Conservation (phyloP, 1,140 invertebrate genomes). For the Monochamus saltuarius region DNA sequence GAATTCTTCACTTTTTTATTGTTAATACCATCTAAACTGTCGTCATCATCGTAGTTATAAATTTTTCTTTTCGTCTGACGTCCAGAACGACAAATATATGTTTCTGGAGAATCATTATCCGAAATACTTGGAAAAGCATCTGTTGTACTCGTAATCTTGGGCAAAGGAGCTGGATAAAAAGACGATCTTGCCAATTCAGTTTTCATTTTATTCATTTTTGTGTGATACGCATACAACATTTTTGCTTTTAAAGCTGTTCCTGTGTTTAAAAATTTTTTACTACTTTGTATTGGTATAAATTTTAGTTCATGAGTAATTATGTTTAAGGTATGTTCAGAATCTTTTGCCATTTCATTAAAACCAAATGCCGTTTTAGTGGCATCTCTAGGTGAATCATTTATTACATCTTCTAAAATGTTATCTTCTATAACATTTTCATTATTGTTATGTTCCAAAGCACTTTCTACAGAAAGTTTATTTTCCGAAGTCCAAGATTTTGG, state of each 20-base stretch:
- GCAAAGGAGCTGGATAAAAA: slow-evolving; percentile 2
- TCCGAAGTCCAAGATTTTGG: slow-evolving; percentile 2
- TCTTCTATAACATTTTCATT: not conserved
- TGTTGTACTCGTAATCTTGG: not conserved
- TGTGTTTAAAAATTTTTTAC: slow-evolving; percentile 4
- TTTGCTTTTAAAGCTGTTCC: slow-evolving; percentile 5
- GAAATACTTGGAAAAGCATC: not conserved
- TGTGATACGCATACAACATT: slow-evolving; percentile 14
- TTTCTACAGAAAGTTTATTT: not conserved
- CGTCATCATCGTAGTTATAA: slow-evolving; percentile 12
- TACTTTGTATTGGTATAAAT: slow-evolving; percentile 9
- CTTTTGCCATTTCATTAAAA: slow-evolving; percentile 14
- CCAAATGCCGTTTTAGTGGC: slow-evolving; percentile 11
- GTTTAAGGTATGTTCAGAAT: not conserved
- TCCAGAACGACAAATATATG: slow-evolving; percentile 13
- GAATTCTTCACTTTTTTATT: slow-evolving; percentile 4
- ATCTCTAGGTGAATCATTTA: not conserved
- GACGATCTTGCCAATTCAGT: slow-evolving; percentile 1
- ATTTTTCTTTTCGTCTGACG: slow-evolving; percentile 16
- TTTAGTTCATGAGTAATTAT: slow-evolving; percentile 5
- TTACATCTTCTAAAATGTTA: not conserved
- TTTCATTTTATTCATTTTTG: slow-evolving; percentile 8
- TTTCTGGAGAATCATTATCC: not conserved
- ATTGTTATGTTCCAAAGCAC: not conserved
- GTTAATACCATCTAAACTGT: slow-evolving; percentile 4